These are phyloP conservation scores for Bombus consobrinus DNA, from an alignment of 1,140 invertebrate genomes.

Conservation along the genomic window DNA sequence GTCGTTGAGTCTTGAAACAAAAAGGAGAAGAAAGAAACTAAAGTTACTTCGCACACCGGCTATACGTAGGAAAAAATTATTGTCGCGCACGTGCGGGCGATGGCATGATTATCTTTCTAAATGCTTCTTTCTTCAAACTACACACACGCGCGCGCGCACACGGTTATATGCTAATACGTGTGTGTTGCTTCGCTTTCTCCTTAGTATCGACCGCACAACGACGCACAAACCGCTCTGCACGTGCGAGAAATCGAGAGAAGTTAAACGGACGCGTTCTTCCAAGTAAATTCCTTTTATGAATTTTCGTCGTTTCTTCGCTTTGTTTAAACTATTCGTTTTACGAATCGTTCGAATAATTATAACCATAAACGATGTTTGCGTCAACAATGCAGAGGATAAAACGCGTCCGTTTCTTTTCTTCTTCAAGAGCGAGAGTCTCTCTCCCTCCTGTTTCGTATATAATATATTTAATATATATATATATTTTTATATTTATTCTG, in stretches of 20 bases:
- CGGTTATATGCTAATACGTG: not conserved
- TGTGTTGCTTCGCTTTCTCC: not conserved
- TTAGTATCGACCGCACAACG: not conserved
- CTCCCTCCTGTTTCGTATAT: constrained; percentile 34
- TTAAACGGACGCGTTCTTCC: constrained; percentile 43
- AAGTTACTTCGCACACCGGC: constrained; percentile 18
- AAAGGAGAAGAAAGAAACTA: not conserved
- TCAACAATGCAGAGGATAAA: not conserved
- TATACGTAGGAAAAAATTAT: constrained; percentile 39
- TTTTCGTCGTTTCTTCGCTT: not conserved
- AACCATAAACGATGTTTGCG: not conserved
- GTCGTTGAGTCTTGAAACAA: constrained; percentile 3
- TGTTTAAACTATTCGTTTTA: not conserved
- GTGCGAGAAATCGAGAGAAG: constrained; percentile 45
- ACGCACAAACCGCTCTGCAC: not conserved
- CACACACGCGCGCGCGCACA: not conserved
- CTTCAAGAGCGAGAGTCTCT: constrained; percentile 50
- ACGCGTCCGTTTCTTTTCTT: constrained; percentile 54
- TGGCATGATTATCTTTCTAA: constrained; percentile 1
- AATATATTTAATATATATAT: constrained; percentile 53
- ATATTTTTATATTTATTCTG: constrained; percentile 36
- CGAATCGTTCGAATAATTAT: not conserved
- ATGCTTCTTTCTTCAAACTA: not conserved
- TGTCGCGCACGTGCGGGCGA: constrained; percentile 40
- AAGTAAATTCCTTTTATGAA: not conserved